These are phyloP conservation scores for Electrona antarctica DNA, from an alignment of 2,113 vertebrate species.

Conservation along the genomic window DNA sequence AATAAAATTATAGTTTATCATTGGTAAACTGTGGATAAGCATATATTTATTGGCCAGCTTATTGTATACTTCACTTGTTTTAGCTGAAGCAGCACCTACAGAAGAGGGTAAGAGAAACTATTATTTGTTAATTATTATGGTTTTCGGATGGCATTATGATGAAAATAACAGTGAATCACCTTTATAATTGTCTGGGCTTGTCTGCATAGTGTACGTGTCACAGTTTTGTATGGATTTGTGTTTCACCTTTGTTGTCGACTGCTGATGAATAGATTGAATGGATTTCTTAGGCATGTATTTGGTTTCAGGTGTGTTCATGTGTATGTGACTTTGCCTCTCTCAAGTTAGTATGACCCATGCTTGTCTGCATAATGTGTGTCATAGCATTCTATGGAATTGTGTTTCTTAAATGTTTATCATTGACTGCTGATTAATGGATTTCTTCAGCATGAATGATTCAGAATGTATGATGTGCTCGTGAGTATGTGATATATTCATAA, in stretches of 20 bases:
- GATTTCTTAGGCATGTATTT: background rate
- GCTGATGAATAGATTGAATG: background rate
- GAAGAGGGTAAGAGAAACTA: background rate
- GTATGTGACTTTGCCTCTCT: too few relatives aligned
- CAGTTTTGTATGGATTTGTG: constrained; percentile 10
- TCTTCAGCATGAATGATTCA: constrained; percentile 17
- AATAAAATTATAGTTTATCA: constrained; percentile 25
- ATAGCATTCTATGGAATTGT: too few relatives aligned
- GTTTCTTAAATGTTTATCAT: too few relatives aligned
- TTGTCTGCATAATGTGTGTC: too few relatives aligned
- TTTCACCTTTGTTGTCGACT: background rate
- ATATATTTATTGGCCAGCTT: constrained; percentile 21
- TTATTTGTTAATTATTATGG: background rate
- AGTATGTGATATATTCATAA: too few relatives aligned
- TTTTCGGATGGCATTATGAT: background rate
- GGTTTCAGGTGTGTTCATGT: background rate
- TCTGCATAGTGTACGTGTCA: background rate
- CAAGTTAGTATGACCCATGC: too few relatives aligned
- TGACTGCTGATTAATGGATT: background rate
- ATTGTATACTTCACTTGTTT: constrained; percentile 22
- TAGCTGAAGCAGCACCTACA: background rate
- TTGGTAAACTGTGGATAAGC: constrained; percentile 4
- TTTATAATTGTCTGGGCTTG: background rate
- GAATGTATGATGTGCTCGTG: background rate
- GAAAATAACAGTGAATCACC: background rate